phyloP scores from a whole-genome alignment of 2,797 vertebrate genomes.

The Euthynnus affinis region DNA sequence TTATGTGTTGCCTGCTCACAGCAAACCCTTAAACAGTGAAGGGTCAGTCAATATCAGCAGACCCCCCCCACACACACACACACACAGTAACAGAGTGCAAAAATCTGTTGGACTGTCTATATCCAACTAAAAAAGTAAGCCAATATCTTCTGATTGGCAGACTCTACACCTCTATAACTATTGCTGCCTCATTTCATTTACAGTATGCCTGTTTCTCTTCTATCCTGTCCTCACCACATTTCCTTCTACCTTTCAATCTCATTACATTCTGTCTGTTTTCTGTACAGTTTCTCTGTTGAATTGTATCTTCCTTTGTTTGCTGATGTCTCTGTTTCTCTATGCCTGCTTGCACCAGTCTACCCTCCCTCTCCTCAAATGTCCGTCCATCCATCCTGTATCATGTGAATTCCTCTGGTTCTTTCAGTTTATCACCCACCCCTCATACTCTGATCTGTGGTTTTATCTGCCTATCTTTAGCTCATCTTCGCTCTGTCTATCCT shows the following conservation, averaged over 20 bases:
- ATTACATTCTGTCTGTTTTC: constrained; percentile 18
- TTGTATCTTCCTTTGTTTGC: constrained; percentile 35
- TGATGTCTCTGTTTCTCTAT: constrained; percentile 15
- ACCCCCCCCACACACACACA: not conserved
- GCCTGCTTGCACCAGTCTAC: constrained; percentile 1
- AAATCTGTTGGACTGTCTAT: not conserved
- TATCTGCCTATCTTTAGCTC: constrained; percentile 59
- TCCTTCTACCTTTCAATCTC: not conserved
- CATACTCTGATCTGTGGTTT: constrained; percentile 46
- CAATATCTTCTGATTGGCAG: constrained; percentile 1
- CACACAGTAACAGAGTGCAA: too few species aligned
- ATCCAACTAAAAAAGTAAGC: constrained; percentile 17
- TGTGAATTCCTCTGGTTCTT: constrained; percentile 41
- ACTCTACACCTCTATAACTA: not conserved
- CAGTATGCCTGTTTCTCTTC: not conserved
- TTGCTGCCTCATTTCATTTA: constrained; percentile 20
- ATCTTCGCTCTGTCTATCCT: constrained; percentile 40
- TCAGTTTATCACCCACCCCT: constrained; percentile 28
- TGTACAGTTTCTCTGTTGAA: constrained; percentile 1
- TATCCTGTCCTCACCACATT: not conserved
- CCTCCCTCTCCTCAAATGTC: constrained; percentile 8
- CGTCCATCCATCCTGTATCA: constrained; percentile 24
- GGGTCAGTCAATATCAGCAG: not conserved
- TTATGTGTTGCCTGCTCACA: not conserved
- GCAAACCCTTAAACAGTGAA: not conserved